A percentile compares a stretch with the other conserved stretches of the same genome.
These are phyloP conservation scores for Rhimphoctona megacephalus DNA, from an alignment of 2,888 invertebrate genomes.

Conservation along the genomic window DNA sequence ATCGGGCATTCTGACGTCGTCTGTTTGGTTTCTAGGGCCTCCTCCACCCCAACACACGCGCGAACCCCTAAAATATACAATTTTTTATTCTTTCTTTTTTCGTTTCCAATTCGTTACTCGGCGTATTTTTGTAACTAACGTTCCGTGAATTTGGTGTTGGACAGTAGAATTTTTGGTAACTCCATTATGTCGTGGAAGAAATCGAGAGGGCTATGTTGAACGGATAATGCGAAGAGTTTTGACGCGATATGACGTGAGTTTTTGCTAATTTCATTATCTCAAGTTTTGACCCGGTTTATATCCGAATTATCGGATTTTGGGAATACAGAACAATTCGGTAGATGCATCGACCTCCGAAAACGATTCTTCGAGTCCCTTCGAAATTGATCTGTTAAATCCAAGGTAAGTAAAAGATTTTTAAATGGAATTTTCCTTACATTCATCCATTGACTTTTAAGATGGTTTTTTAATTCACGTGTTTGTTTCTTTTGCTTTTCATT, in stretches of 20 bases:
- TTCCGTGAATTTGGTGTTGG: not conserved
- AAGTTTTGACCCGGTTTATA: not conserved
- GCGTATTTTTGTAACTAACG: not conserved
- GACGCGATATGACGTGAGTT: constrained; percentile 77
- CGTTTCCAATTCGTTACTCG: constrained; percentile 65
- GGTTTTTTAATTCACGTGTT: not conserved
- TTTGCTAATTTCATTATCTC: not conserved
- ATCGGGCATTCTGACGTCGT: constrained; percentile 64
- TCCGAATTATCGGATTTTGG: not conserved
- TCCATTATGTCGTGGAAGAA: constrained; percentile 5
- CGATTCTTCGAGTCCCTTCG: constrained; percentile 73
- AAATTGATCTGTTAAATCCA: constrained; percentile 75
- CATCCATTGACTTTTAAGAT: not conserved
- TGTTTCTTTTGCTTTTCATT: not conserved
- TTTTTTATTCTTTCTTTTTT: constrained; percentile 30
- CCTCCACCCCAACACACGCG: constrained; percentile 36
- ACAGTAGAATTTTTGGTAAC: constrained; percentile 1
- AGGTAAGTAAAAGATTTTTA: constrained; percentile 57
- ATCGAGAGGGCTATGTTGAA: constrained; percentile 60
- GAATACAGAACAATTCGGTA: constrained; percentile 70
- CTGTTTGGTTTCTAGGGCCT: constrained; percentile 75
- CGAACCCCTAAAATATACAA: constrained; percentile 46
- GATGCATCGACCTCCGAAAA: constrained; percentile 73
- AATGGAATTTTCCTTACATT: not conserved
- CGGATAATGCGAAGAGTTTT: constrained; percentile 78